These are phyloP conservation scores for Cnemophilus loriae DNA, from an alignment of 2,113 vertebrate species.

Conservation along the genomic window DNA sequence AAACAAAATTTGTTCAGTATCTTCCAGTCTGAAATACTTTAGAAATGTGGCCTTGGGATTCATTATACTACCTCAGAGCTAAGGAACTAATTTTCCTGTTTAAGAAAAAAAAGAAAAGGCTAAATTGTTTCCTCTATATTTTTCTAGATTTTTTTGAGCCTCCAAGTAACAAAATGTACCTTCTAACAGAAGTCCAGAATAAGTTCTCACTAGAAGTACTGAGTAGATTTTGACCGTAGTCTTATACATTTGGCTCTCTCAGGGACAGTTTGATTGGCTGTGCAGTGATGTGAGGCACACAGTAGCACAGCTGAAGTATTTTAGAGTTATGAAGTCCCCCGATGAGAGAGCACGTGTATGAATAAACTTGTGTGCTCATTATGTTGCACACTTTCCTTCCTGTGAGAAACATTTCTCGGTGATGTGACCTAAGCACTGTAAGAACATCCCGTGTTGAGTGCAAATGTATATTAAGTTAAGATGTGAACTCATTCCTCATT, in stretches of 20 bases:
- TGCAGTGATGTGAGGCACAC: not conserved
- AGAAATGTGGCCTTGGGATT: not conserved
- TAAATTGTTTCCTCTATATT: not conserved
- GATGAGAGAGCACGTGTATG: not conserved
- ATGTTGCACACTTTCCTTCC: not conserved
- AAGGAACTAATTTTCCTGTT: not conserved
- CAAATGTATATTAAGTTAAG: not conserved
- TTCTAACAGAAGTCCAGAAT: not conserved
- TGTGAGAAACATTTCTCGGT: not conserved
- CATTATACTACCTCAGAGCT: not conserved
- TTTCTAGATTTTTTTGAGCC: not conserved
- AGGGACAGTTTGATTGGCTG: not conserved
- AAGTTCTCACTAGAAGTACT: not conserved
- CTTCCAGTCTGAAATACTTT: not conserved
- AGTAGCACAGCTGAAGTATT: not conserved
- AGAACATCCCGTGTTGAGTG: not conserved
- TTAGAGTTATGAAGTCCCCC: not conserved
- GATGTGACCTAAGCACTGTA: not conserved
- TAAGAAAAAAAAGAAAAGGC: not conserved
- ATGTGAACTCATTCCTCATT: not conserved
- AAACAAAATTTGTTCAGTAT: not conserved
- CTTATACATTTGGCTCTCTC: not conserved
- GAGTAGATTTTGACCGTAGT: not conserved
- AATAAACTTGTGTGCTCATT: not conserved
- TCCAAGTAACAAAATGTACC: not conserved